These are phyloP conservation scores for Drosophila parvula DNA, from an alignment of 1,140 invertebrate genomes.

Conservation along the genomic window DNA sequence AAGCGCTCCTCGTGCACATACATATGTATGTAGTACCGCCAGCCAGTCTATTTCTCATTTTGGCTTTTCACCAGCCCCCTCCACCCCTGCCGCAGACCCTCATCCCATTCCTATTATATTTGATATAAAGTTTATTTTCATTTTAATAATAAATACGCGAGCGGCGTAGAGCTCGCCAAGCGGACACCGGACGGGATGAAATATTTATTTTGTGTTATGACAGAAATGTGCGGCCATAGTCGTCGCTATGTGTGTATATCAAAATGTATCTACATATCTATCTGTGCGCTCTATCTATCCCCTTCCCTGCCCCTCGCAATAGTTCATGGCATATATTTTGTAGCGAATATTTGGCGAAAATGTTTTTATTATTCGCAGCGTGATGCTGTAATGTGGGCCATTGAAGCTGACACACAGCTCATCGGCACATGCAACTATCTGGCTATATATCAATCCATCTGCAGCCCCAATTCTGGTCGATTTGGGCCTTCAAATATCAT, in stretches of 20 bases:
- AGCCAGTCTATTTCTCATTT: constrained; percentile 71
- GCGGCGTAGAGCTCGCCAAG: constrained; percentile 2
- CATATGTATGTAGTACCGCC: not conserved
- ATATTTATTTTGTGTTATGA: constrained; percentile 78
- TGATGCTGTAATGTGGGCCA: constrained; percentile 67
- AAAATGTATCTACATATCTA: constrained; percentile 47
- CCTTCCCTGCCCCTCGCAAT: not conserved
- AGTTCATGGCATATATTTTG: constrained; percentile 41
- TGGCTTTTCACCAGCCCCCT: constrained; percentile 13
- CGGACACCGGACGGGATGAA: constrained; percentile 23
- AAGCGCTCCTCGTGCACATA: constrained; percentile 43
- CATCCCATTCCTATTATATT: constrained; percentile 38
- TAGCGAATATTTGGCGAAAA: constrained; percentile 70
- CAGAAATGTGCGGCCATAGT: constrained; percentile 68
- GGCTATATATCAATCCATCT: constrained; percentile 43
- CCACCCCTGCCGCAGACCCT: too few relatives aligned
- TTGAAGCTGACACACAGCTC: constrained; percentile 33
- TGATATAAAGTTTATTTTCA: constrained; percentile 72
- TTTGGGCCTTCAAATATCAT: constrained; percentile 21
- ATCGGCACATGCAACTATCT: constrained; percentile 41
- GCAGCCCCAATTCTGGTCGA: not conserved
- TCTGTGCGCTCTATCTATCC: not conserved
- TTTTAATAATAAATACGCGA: constrained; percentile 66
- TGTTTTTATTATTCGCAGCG: constrained; percentile 68
- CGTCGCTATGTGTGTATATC: constrained; percentile 35